phyloP scores from a whole-genome alignment of 2,797 vertebrate genomes.

The Cygnus olor region DNA sequence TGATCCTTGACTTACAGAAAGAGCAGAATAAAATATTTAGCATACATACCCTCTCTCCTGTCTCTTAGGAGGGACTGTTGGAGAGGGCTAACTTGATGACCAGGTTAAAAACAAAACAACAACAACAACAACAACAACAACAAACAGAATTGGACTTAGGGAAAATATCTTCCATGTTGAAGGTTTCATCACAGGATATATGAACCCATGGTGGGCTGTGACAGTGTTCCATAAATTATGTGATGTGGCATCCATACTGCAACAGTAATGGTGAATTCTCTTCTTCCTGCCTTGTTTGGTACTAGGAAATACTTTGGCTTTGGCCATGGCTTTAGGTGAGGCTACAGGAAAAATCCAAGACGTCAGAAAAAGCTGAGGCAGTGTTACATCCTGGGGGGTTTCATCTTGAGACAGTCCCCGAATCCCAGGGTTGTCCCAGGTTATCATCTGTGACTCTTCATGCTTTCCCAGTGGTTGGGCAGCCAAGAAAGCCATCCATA shows the following conservation, averaged over 20 bases:
- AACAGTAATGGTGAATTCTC: background rate
- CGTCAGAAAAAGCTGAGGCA: background rate
- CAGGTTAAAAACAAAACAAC: background rate
- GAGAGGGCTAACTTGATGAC: background rate
- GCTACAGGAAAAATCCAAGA: background rate
- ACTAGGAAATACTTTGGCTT: background rate
- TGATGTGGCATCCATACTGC: background rate
- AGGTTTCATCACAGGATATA: background rate
- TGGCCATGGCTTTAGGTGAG: background rate
- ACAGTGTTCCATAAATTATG: background rate
- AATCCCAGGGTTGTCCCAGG: background rate
- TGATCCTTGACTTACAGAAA: background rate
- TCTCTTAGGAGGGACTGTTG: background rate
- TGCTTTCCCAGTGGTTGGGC: background rate
- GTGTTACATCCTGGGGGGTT: background rate
- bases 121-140: no score
- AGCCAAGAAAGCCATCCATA: background rate
- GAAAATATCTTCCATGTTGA: background rate
- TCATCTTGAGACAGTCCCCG: background rate
- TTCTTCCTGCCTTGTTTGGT: background rate
- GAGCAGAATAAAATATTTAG: background rate
- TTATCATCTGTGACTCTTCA: background rate
- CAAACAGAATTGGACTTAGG: background rate
- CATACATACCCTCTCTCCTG: background rate
- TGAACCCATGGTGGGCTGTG: background rate